Evolutionary conservation across 2,888 invertebrate species (phyloP).

Genomic region (Glaucopsyche alexis): DNA sequence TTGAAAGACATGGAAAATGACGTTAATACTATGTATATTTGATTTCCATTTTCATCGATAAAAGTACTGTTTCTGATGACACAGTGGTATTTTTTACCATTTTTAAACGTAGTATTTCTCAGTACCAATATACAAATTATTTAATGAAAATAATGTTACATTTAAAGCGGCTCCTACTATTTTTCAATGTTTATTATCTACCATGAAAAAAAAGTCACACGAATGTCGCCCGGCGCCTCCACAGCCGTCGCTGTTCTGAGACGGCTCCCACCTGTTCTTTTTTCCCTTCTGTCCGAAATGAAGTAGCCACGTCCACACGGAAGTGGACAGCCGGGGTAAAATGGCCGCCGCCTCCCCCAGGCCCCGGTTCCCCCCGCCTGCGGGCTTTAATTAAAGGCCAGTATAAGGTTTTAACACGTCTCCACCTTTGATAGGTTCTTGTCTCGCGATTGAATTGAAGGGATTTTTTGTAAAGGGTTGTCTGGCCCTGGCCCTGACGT

Average conservation of each 20-base stretch:
- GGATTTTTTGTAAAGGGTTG: constrained; percentile 53
- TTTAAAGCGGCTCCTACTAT: too few relatives aligned
- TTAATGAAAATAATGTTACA: too few relatives aligned
- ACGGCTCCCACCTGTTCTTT: constrained; percentile 61
- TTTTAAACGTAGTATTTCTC: too few relatives aligned
- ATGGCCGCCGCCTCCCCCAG: constrained; percentile 44
- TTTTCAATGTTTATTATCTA: too few relatives aligned
- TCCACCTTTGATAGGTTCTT: constrained; percentile 56
- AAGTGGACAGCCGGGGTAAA: constrained; percentile 63
- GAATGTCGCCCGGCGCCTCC: constrained; percentile 43
- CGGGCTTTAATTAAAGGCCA: constrained; percentile 74
- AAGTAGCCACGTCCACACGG: constrained; percentile 71
- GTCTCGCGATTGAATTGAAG: constrained; percentile 53
- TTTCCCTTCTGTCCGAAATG: constrained; percentile 66
- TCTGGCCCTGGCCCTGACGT: constrained; percentile 43
- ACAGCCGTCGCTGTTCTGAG: constrained; percentile 48
- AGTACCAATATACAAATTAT: too few relatives aligned
- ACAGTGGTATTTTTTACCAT: too few relatives aligned
- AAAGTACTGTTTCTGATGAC: too few relatives aligned
- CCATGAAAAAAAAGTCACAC: background rate
- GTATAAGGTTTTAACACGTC: constrained; percentile 74
- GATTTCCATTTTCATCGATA: background rate
- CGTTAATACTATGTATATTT: background rate
- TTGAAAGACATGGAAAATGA: background rate
- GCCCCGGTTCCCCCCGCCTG: constrained; percentile 41